Conservation (phyloP, 2,888 invertebrate genomes). For the Drosophila lutescens region DNA sequence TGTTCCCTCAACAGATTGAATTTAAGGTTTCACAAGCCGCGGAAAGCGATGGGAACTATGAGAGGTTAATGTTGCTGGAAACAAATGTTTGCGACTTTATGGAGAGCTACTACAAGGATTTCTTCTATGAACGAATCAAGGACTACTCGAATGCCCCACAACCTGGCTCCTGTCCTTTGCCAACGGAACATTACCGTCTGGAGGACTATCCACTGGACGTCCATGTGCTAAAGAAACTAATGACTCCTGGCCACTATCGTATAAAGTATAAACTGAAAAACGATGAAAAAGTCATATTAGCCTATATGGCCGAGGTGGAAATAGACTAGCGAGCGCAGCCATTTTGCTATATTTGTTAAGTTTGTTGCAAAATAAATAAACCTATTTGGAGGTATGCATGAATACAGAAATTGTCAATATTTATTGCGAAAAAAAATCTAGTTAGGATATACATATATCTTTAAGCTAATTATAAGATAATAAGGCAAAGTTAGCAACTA, state of each 20-base stretch:
- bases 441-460: no score
- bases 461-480: no score
- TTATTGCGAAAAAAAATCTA: no score
- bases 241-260: constrained; percentile 65
- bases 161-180: constrained; percentile 73
- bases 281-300: constrained; percentile 50
- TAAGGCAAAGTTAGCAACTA: no score
- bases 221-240: constrained; percentile 44
- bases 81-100: constrained; percentile 64
- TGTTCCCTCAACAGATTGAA: background rate
- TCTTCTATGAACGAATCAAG: constrained; percentile 72
- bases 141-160: constrained; percentile 77
- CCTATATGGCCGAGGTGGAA: constrained; percentile 55
- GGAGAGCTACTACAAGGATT: constrained; percentile 66
- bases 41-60: constrained; percentile 45
- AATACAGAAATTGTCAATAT: no score
- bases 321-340: constrained; percentile 26
- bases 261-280: constrained; percentile 44
- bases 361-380: constrained; percentile 44
- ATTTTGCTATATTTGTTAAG: background rate
- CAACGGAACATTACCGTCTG: constrained; percentile 57
- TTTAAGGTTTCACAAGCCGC: constrained; percentile 10
- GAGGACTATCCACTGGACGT: constrained; percentile 70
- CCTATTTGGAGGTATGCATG: constrained; percentile 6
- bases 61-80: constrained; percentile 35